Percentiles rank a stretch among this genome's conserved stretches.
Evolutionary conservation across 2,888 invertebrate species (phyloP).

Genomic region (Nemurella pictetii): DNA sequence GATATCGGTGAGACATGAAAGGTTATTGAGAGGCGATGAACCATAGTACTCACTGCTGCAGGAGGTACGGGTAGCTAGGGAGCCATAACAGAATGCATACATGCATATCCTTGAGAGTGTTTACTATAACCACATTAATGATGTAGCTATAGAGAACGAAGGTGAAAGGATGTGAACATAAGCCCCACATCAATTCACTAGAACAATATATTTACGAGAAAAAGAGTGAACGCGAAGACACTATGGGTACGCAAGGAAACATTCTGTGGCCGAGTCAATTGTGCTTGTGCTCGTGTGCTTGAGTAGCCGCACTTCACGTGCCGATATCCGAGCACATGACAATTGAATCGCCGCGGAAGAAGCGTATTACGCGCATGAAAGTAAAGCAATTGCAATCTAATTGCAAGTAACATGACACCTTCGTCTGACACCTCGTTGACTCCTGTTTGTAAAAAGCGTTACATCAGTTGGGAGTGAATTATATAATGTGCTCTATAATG

Average conservation of each 20-base stretch:
- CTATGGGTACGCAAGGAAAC: not conserved
- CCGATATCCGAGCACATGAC: not conserved
- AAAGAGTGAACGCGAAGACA: not conserved
- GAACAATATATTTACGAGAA: slow-evolving; percentile 9
- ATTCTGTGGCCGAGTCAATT: not conserved
- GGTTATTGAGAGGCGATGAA: not conserved
- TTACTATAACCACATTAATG: not conserved
- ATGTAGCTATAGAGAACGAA: not conserved
- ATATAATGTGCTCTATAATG: not conserved
- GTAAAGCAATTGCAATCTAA: not conserved
- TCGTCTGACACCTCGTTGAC: not conserved
- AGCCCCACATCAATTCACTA: not conserved
- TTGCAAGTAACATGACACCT: not conserved
- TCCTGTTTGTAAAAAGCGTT: not conserved
- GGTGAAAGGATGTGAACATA: slow-evolving; percentile 17
- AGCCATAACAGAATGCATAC: not conserved
- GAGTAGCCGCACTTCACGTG: not conserved
- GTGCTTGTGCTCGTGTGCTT: not conserved
- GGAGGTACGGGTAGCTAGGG: not conserved
- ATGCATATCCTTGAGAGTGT: slow-evolving; percentile 8
- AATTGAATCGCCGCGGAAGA: not conserved
- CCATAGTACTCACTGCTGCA: not conserved
- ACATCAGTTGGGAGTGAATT: not conserved
- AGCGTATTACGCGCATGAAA: not conserved
- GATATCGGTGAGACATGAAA: not conserved